phyloP scores from a whole-genome alignment of 2,888 invertebrate genomes.

The Ischnura elegans region DNA sequence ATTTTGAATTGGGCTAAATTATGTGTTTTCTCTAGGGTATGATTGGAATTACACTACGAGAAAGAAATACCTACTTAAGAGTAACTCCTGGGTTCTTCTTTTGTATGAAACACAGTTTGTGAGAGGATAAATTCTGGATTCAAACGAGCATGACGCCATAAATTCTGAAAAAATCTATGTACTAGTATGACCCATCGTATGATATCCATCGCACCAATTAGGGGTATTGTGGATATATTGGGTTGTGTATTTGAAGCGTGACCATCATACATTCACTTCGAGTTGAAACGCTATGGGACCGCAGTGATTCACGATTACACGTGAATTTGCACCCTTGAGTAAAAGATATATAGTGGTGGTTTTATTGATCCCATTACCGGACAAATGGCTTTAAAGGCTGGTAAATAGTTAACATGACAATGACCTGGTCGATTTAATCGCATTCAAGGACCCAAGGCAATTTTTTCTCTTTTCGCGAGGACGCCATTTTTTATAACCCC shows the following conservation, averaged over 20 bases:
- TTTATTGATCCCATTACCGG: constrained; percentile 29
- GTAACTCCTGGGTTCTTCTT: not conserved
- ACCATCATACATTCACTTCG: not conserved
- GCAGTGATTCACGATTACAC: not conserved
- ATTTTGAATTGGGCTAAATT: not conserved
- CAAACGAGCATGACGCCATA: not conserved
- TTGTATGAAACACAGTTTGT: not conserved
- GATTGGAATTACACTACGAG: not conserved
- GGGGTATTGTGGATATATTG: not conserved
- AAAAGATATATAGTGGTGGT: not conserved
- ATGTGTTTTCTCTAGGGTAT: not conserved
- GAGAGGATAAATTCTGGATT: not conserved
- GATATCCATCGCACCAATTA: not conserved
- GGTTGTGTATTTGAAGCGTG: not conserved
- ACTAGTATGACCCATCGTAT: not conserved
- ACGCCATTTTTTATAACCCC: not conserved
- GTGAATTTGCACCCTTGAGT: not conserved
- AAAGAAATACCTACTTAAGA: not conserved
- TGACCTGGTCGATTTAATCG: not conserved
- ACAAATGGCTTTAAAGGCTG: constrained; percentile 31
- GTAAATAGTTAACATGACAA: constrained; percentile 30
- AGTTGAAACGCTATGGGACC: not conserved
- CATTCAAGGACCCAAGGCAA: not conserved
- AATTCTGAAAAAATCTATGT: not conserved
- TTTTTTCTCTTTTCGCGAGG: not conserved